Percentiles rank a stretch among this genome's conserved stretches.
phyloP scores from a whole-genome alignment of 1,140 invertebrate species.

The Atta texana region DNA sequence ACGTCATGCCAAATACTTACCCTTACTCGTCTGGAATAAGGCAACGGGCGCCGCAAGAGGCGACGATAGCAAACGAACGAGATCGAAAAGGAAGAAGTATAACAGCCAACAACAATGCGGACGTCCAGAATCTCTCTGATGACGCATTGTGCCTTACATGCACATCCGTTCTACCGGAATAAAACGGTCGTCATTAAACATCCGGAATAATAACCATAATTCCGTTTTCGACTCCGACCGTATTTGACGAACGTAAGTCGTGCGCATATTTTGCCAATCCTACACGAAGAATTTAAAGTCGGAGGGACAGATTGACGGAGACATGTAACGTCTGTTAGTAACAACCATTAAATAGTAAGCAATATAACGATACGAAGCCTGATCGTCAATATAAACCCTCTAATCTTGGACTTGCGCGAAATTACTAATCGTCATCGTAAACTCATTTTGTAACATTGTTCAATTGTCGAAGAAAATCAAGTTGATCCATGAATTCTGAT shows the following conservation, averaged over 20 bases:
- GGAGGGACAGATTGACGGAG: not conserved
- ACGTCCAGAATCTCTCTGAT: conserved; percentile 61
- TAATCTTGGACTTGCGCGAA: not conserved
- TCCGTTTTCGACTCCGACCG: conserved; percentile 13
- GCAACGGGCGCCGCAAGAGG: conserved; percentile 72
- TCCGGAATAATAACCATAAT: conserved; percentile 60
- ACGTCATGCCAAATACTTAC: conserved; percentile 85
- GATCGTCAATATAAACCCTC: not conserved
- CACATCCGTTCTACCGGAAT: not conserved
- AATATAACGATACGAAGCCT: not conserved
- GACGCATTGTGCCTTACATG: conserved; percentile 65
- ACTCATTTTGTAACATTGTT: not conserved
- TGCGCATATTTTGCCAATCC: conserved; percentile 17
- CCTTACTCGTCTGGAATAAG: conserved; percentile 81
- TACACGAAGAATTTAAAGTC: conserved; percentile 39
- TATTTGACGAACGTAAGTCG: conserved; percentile 41
- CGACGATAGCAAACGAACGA: conserved; percentile 59
- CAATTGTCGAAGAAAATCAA: conserved; percentile 34
- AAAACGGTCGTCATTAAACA: conserved; percentile 67
- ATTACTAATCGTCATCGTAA: not conserved
- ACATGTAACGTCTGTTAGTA: not conserved
- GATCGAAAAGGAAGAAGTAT: conserved; percentile 47
- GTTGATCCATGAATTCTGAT: not conserved
- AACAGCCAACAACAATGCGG: conserved; percentile 41
- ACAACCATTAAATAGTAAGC: not conserved